phyloP scores from a whole-genome alignment of 2,888 invertebrate genomes.

The Alviniconcha strummeri region DNA sequence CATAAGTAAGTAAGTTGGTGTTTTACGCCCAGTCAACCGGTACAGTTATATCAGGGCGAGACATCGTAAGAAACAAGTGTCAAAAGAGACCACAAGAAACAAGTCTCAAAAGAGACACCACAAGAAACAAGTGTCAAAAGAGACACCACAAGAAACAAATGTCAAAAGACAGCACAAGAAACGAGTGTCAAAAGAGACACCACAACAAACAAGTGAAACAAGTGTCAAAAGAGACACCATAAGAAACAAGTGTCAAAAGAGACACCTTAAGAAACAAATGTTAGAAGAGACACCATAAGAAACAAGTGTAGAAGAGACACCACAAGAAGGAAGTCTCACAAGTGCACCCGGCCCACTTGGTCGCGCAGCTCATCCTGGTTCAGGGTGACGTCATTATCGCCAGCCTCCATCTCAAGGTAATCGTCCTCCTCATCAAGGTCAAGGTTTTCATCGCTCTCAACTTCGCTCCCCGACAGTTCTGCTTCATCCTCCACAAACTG shows the following conservation, averaged over 20 bases:
- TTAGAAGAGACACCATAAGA: no score
- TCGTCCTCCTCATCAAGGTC: constrained; percentile 79
- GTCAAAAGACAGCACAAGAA: neutral
- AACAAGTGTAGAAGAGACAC: neutral
- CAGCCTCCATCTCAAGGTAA: constrained; percentile 86
- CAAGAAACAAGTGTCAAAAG: neutral
- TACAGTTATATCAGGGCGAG: no score
- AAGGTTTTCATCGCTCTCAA: constrained; percentile 81
- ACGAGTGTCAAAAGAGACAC: neutral
- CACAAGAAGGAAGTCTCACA: constrained; percentile 76
- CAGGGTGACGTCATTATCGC: constrained; percentile 85
- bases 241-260: neutral
- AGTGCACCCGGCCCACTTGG: constrained; percentile 89
- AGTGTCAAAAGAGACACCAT: neutral
- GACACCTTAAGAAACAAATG: no score
- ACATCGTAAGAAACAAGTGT: no score
- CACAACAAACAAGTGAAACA: neutral
- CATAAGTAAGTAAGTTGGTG: no score
- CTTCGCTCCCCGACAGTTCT: constrained; percentile 84
- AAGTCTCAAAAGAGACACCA: neutral
- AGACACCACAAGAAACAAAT: neutral
- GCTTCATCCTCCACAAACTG: constrained; percentile 94
- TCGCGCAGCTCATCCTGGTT: constrained; percentile 85
- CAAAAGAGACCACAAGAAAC: neutral
- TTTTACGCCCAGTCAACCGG: no score